phyloP scores from a whole-genome alignment of 2,113 vertebrate species.

The Lepus europaeus region DNA sequence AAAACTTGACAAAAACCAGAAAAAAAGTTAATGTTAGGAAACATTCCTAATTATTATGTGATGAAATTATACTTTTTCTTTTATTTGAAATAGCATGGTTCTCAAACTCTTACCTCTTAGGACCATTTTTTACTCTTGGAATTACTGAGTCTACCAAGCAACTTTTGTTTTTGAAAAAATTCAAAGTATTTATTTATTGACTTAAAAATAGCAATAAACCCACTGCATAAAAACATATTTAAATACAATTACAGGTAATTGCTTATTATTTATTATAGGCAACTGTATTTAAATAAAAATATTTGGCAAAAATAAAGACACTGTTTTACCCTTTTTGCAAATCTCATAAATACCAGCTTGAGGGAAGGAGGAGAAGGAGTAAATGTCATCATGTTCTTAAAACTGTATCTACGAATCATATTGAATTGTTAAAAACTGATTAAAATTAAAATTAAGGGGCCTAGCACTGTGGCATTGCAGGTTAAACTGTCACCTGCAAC shows the following conservation, averaged over 20 bases:
- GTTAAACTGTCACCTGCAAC: no score
- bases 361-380: no score
- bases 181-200: conserved; percentile 14
- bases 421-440: no score
- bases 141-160: not conserved
- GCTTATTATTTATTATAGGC: not conserved
- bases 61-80: not conserved
- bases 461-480: no score
- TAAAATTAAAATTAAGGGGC: no score
- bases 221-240: not conserved
- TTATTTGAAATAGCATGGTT: not conserved
- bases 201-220: not conserved
- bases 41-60: not conserved
- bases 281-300: not conserved
- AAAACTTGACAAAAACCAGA: conserved; percentile 28
- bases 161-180: conserved; percentile 22
- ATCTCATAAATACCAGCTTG: not conserved
- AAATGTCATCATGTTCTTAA: no score
- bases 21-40: not conserved
- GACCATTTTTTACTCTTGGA: not conserved
- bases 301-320: not conserved
- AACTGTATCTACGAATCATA: no score
- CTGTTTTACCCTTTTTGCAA: not conserved
- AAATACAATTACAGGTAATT: not conserved
- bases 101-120: not conserved